Percentiles rank a stretch among this genome's conserved stretches.
These are phyloP conservation scores for Stratiomys singularior DNA, from an alignment of 2,888 invertebrate species.

Conservation along the genomic window DNA sequence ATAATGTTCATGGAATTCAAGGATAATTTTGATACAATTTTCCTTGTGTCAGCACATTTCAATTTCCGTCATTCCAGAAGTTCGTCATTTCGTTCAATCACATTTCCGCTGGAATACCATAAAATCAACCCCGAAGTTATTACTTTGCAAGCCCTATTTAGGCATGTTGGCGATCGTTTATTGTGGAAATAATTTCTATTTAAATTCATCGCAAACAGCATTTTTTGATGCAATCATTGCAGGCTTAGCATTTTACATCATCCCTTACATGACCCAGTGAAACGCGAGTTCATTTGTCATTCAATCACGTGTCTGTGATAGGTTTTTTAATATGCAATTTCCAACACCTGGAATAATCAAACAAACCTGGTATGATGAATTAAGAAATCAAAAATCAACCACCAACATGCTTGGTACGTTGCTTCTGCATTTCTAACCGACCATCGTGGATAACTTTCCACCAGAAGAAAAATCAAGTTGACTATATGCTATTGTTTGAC, in stretches of 20 bases:
- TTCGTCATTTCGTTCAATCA: no score
- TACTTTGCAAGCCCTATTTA: background rate
- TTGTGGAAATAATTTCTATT: slow-evolving; percentile 18
- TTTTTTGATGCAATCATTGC: slow-evolving; percentile 18
- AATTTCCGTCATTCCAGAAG: no score
- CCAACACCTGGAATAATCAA: slow-evolving; percentile 36
- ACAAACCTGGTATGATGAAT: background rate
- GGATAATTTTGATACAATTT: no score
- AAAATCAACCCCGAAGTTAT: background rate
- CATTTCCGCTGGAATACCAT: background rate
- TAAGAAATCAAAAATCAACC: slow-evolving; percentile 28
- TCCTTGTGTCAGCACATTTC: no score
- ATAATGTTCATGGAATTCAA: no score
- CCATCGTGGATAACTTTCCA: background rate
- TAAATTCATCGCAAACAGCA: slow-evolving; percentile 9
- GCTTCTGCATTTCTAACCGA: background rate
- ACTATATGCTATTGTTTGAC: slow-evolving; percentile 4
- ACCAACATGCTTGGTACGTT: background rate
- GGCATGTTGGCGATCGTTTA: background rate
- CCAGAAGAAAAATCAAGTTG: background rate
- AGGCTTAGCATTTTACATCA: slow-evolving; percentile 34
- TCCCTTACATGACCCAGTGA: slow-evolving; percentile 43
- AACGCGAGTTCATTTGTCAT: slow-evolving; percentile 20
- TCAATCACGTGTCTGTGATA: slow-evolving; percentile 12
- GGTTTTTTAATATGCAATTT: slow-evolving; percentile 9